Conservation (phyloP, 92 coral and sea anemone genomes). For the Parazoanthus swiftii region DNA sequence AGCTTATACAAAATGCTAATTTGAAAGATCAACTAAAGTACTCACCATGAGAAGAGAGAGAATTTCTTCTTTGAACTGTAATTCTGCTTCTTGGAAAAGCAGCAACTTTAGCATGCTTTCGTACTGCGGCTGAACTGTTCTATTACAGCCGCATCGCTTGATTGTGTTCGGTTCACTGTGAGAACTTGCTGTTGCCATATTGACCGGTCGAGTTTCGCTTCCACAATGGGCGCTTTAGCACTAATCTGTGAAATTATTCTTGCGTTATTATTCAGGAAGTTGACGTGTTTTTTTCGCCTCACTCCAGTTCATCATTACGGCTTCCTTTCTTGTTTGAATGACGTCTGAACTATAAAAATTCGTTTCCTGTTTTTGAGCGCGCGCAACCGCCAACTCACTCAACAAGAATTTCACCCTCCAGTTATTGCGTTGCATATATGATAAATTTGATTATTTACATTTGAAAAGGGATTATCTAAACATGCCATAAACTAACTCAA, state of each 20-base stretch:
- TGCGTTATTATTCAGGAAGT: conserved; percentile 38
- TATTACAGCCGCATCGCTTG: not conserved
- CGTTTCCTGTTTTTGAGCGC: conserved; percentile 30
- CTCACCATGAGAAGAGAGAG: conserved; percentile 89
- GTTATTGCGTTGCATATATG: not conserved
- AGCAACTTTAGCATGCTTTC: conserved; percentile 92
- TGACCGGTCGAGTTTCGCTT: not conserved
- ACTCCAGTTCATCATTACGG: not conserved
- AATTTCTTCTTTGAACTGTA: conserved; percentile 93
- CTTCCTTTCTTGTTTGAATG: conserved; percentile 18
- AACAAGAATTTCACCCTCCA: not conserved
- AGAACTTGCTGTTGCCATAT: conserved; percentile 41
- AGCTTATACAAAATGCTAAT: not conserved
- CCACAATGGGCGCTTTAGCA: conserved; percentile 24
- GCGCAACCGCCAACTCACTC: not conserved
- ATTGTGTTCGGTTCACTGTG: conserved; percentile 10
- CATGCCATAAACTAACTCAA: conserved; percentile 19
- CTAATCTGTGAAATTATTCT: conserved; percentile 22
- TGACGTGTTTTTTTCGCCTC: not conserved
- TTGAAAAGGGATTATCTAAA: conserved; percentile 20
- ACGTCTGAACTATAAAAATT: conserved; percentile 8
- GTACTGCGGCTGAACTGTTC: conserved; percentile 38
- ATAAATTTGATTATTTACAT: conserved; percentile 20
- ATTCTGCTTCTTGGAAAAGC: conserved; percentile 89
- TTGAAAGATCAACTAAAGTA: conserved; percentile 21